These are phyloP conservation scores for Oplegnathus fasciatus DNA, from an alignment of 2,113 vertebrate genomes.

Conservation along the genomic window DNA sequence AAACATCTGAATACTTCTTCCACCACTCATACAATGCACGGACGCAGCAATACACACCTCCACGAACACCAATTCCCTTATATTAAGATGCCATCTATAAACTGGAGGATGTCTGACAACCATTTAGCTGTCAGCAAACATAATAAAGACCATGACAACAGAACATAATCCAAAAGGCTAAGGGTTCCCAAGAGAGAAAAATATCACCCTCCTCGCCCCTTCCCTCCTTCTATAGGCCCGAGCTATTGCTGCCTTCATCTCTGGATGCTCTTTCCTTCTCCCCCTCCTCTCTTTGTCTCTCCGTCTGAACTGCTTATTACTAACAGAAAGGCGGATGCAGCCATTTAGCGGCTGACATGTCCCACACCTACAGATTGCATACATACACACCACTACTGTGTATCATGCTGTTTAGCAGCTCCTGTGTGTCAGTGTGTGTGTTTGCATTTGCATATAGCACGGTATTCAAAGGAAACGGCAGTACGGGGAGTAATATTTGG, in stretches of 20 bases:
- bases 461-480: conserved; percentile 29
- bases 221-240: conserved; percentile 12
- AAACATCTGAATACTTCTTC: background rate
- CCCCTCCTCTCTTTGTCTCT: conserved; percentile 20
- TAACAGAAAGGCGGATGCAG: conserved; percentile 22
- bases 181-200: conserved; percentile 38
- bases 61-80: conserved; percentile 28
- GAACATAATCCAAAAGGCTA: conserved; percentile 51
- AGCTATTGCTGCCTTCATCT: conserved; percentile 41
- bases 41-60: background rate
- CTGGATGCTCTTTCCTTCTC: background rate
- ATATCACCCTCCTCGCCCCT: conserved; percentile 21
- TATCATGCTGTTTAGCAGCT: background rate
- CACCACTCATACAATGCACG: background rate
- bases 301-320: conserved; percentile 7
- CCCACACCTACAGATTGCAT: conserved; percentile 20
- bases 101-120: conserved; percentile 37
- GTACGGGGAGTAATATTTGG: conserved; percentile 50
- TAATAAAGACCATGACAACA: conserved; percentile 54
- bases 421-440: background rate
- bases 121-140: conserved; percentile 60
- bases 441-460: conserved; percentile 20
- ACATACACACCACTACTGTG: background rate
- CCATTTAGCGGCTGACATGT: conserved; percentile 32
- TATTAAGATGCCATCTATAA: conserved; percentile 29